Conservation (phyloP, 2,888 invertebrate species). For the Magallana nippona region DNA sequence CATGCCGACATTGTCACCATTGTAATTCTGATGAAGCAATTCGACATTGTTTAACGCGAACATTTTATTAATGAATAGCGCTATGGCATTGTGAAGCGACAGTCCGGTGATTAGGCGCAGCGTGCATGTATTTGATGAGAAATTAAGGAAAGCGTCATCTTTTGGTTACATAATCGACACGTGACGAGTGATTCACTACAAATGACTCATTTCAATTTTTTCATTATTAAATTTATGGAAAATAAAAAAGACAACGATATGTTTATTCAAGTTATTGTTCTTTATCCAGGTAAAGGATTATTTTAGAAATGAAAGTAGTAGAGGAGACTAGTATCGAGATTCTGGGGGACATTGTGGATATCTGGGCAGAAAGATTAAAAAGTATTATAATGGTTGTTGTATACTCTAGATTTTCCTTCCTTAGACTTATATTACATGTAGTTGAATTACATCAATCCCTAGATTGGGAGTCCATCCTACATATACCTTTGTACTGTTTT, state of each 20-base stretch:
- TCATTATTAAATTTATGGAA: not conserved
- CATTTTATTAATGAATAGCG: constrained; percentile 25
- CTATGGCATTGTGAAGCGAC: not conserved
- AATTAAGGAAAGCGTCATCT: constrained; percentile 21
- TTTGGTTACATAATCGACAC: constrained; percentile 28
- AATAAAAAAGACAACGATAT: not conserved
- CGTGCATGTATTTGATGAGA: constrained; percentile 21
- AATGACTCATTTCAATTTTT: constrained; percentile 12
- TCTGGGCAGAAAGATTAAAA: too few relatives aligned
- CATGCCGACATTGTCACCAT: constrained; percentile 22
- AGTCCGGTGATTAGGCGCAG: not conserved
- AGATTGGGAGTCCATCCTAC: too few relatives aligned
- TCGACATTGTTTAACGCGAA: constrained; percentile 21
- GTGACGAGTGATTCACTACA: constrained; percentile 14
- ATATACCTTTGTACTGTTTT: too few relatives aligned
- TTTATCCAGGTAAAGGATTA: not conserved
- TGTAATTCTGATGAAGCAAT: constrained; percentile 19
- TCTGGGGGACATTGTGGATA: too few relatives aligned
- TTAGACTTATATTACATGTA: too few relatives aligned
- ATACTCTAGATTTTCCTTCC: too few relatives aligned
- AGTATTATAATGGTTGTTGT: too few relatives aligned
- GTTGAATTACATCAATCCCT: too few relatives aligned
- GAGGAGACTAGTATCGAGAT: too few relatives aligned
- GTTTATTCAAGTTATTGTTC: not conserved
- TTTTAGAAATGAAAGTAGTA: too few relatives aligned